Evolutionary conservation across 2,113 vertebrate species (phyloP), one percentile per base, ranked within the genome.

Genomic region (Myrmecobius fasciatus): DNA sequence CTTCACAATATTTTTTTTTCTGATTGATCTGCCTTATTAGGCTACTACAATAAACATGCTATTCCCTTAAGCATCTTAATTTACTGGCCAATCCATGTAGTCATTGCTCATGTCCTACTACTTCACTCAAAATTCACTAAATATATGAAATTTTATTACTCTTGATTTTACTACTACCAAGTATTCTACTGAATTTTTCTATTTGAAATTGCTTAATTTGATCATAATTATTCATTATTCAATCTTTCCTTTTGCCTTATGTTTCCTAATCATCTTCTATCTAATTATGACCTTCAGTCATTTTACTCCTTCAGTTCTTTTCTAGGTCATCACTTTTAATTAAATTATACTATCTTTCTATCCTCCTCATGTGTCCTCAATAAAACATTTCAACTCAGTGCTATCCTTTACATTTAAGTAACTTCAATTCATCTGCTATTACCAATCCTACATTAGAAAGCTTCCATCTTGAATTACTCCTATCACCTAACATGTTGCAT

Each of bases 351-450:
- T n/a, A 20, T 75, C 17, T n/a, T n/a, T n/a, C 36, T 17, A 17
- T 75, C 36, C 36, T 7, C 4, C 14, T 75, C 67, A n/a, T n/a
- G 67, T 5, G 22, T 9, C 0, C 0, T 67, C 17, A 0, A 3
- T 36, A 17, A n/a, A 67, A 14, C 11, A 67, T n/a, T 22, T 75
- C 36, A 75, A 75, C 12, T n/a, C 6, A 11, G 7, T 75, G 36
- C 14, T n/a, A n/a, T 75, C 31, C 56, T 31, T 60, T 3, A 12
- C 10, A 60, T 3, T 31, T 28, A 60, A 60, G 31, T 31, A 31
- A 10, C 28, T 3, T 60, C 9, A 60, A 60, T 60, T 8, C 26
- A 31, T 31, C 11, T 60, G 11, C 8, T 31, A 31, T 60, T 60
- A 12, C 3, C 2, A 56, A 56, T 56, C 28, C 54, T 56, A 2